A percentile compares a stretch with the other conserved stretches of the same genome.
These are phyloP conservation scores for Notamacropus eugenii DNA, from an alignment of 2,797 vertebrate genomes.

Conservation along the genomic window DNA sequence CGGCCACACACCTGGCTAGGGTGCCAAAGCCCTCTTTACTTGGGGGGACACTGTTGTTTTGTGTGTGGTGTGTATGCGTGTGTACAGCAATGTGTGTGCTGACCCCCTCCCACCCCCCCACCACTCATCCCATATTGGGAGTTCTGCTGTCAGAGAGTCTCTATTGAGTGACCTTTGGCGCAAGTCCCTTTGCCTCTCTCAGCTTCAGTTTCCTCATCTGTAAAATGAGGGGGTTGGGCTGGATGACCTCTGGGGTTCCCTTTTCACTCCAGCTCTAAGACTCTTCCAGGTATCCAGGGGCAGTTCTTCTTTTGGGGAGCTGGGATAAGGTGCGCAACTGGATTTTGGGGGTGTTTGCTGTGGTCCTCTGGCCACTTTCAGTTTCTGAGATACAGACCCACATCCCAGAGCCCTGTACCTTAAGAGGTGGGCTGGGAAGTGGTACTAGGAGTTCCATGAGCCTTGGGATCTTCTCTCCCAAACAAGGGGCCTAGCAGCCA, in stretches of 20 bases:
- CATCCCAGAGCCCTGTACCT: not conserved
- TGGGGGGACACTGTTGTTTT: no score
- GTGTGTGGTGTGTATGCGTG: no score
- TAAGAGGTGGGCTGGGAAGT: not conserved
- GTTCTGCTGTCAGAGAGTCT: not conserved
- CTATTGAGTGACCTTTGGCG: not conserved
- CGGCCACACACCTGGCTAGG: no score
- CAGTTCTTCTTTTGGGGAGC: not conserved
- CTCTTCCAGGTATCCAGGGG: not conserved
- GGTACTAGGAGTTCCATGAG: not conserved
- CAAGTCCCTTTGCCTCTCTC: not conserved
- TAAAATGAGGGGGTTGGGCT: not conserved
- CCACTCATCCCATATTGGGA: not conserved
- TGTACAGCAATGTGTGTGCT: not conserved
- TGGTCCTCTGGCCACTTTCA: not conserved
- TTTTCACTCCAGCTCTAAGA: not conserved
- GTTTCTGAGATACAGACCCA: not conserved
- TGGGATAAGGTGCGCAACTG: not conserved
- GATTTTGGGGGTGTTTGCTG: not conserved
- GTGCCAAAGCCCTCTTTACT: no score
- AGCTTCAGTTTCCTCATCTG: not conserved
- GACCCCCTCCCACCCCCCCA: not conserved
- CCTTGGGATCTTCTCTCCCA: no score
- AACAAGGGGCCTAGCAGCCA: not conserved
- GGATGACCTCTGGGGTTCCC: not conserved